Conservation (phyloP, 1,140 invertebrate genomes). For the Laodelphax striatellus region DNA sequence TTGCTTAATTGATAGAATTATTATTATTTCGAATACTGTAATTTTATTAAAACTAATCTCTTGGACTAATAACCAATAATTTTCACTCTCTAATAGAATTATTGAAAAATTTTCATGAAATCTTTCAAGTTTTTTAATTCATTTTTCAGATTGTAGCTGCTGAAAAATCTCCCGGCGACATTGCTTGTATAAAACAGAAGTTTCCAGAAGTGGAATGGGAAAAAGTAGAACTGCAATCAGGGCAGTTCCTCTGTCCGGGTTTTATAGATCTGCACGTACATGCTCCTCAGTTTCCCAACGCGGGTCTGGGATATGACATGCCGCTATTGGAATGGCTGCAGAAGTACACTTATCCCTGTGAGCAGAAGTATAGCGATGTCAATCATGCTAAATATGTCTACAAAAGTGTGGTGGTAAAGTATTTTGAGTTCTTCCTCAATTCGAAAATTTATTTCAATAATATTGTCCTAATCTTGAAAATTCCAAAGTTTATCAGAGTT, state of each 20-base stretch:
- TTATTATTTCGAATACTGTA: no score
- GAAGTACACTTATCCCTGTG: slow-evolving; percentile 77
- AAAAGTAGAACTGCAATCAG: not conserved
- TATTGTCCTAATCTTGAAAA: not conserved
- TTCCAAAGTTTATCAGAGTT: no score
- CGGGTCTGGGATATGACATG: slow-evolving; percentile 67
- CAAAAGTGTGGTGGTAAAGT: slow-evolving; percentile 63
- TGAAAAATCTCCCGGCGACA: no score
- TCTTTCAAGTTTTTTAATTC: no score
- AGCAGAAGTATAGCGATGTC: slow-evolving; percentile 55
- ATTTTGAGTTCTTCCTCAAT: no score
- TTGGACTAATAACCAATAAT: no score
- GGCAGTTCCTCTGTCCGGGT: slow-evolving; percentile 43
- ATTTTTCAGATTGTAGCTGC: no score
- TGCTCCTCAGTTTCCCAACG: slow-evolving; percentile 75
- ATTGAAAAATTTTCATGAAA: no score
- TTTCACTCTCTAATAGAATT: no score
- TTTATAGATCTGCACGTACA: slow-evolving; percentile 84
- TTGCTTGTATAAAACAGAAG: no score
- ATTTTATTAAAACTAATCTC: no score
- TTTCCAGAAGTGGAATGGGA: not conserved
- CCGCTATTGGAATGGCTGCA: slow-evolving; percentile 73
- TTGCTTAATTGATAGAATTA: no score
- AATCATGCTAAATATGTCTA: slow-evolving; percentile 62
- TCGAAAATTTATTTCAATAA: not conserved